Evolutionary conservation across 2,888 invertebrate genomes (phyloP), one percentile per base, ranked within the genome.

Genomic region (Iselma pallidipennis): DNA sequence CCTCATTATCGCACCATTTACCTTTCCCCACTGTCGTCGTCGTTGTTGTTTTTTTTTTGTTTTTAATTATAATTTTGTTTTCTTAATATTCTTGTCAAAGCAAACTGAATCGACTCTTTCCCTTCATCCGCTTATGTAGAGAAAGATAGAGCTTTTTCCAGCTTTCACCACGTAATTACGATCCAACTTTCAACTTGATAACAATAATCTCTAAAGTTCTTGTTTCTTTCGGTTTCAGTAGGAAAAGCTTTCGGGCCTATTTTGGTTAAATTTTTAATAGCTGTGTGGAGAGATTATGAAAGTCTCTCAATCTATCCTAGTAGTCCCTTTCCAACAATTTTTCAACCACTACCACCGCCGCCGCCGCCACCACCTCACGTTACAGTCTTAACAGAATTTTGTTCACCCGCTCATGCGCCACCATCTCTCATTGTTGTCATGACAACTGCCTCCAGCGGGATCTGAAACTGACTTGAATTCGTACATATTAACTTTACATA

Each of bases 1-100:
- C 61, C 64, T 66, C 53, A 64, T 69, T 69, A 70, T 66, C 67
- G 74, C 72, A 71, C 71, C 71, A 74, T 73, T 73, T 72, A 29
- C 14, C 16, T n/a, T 5, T 7, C 16, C 16, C 16, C 7, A 16
- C 16, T n/a, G n/a, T n/a, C n/a, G n/a, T n/a, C n/a, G n/a, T n/a
- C n/a, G n/a, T n/a, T n/a, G n/a, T n/a, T n/a, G 2, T 9, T 16
- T 5, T 16, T 2, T 16, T 6, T 16, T 33, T 2, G 7, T 19
- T 10, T 21, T 42, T 19, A 14, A 33, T 14, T 14, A 14, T 14
- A 14, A 33, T 42, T 42, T 42, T 21, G 19, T 19, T 42, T 10
- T n/a, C n/a, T n/a, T n/a, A n/a, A n/a, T n/a, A n/a, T n/a, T n/a
- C n/a, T n/a, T n/a, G n/a, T n/a, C 6, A 42, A 42, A 42, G 19